These are phyloP conservation scores for Ormyrus thymus DNA, from an alignment of 2,888 invertebrate species.

Conservation along the genomic window DNA sequence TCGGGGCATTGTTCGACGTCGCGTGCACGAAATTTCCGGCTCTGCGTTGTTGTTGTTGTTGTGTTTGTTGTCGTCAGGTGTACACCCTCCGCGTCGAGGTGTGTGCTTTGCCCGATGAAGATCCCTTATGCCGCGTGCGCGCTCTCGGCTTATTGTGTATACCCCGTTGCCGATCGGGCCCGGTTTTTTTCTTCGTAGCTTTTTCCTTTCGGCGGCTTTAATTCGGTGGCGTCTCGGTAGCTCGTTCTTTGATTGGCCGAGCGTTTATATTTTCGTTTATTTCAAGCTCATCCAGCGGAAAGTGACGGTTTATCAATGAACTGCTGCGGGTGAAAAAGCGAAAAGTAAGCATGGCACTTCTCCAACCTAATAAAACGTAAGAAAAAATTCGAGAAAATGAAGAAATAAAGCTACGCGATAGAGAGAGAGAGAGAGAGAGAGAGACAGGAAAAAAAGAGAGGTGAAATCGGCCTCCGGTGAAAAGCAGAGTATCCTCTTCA, in stretches of 20 bases:
- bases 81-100: not conserved
- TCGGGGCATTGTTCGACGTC: slow-evolving; percentile 45
- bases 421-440: not conserved
- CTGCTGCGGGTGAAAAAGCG: not conserved
- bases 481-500: slow-evolving; percentile 43
- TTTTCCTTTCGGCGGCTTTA: too few species aligned
- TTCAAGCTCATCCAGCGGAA: too few species aligned
- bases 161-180: too few species aligned
- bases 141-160: too few species aligned
- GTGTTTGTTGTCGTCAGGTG: too few species aligned
- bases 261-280: too few species aligned
- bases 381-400: not conserved
- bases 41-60: too few species aligned
- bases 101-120: not conserved
- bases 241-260: too few species aligned
- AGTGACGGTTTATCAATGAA: not conserved
- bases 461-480: slow-evolving; percentile 6
- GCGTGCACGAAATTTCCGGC: slow-evolving; percentile 37
- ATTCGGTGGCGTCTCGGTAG: too few species aligned
- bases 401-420: not conserved
- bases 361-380: not conserved
- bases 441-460: not conserved
- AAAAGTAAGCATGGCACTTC: slow-evolving; percentile 6
- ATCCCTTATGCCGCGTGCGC: too few species aligned
- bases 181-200: too few species aligned